Conservation (phyloP, 2,797 vertebrate species). For the Potorous gilbertii region DNA sequence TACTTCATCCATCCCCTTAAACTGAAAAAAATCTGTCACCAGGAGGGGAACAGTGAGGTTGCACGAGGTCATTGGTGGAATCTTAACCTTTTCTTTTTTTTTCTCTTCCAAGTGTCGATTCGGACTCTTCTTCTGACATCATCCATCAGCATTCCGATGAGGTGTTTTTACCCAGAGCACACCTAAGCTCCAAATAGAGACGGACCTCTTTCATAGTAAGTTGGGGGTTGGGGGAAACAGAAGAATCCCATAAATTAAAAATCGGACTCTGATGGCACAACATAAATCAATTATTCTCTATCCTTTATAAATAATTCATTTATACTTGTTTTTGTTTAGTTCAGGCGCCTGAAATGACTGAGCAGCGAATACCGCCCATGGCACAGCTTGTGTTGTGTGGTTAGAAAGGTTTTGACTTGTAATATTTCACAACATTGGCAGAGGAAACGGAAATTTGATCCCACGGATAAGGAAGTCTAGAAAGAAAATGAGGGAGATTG, state of each 20-base stretch:
- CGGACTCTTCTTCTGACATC: constrained; percentile 51
- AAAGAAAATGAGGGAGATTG: constrained; percentile 1
- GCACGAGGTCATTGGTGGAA: background rate
- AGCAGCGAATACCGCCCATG: constrained; percentile 61
- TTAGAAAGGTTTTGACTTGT: constrained; percentile 56
- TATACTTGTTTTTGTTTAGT: constrained; percentile 78
- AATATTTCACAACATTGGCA: constrained; percentile 61
- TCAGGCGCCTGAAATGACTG: constrained; percentile 71
- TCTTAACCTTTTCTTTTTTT: background rate
- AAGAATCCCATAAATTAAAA: constrained; percentile 55
- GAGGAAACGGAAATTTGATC: constrained; percentile 56
- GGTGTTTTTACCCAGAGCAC: constrained; percentile 18
- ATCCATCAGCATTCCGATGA: constrained; percentile 14
- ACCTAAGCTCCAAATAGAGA: background rate
- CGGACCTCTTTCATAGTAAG: background rate
- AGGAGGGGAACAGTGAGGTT: background rate
- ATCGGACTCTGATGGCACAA: constrained; percentile 47
- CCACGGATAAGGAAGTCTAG: background rate
- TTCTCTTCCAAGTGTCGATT: constrained; percentile 15
- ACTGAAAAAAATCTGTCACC: constrained; percentile 7
- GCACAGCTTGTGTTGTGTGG: constrained; percentile 57
- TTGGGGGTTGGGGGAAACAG: background rate
- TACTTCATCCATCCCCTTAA: background rate
- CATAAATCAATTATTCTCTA: constrained; percentile 78
- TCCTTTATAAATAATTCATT: constrained; percentile 82